Conservation (phyloP, 2,888 invertebrate genomes). For the Eulithis prunata region DNA sequence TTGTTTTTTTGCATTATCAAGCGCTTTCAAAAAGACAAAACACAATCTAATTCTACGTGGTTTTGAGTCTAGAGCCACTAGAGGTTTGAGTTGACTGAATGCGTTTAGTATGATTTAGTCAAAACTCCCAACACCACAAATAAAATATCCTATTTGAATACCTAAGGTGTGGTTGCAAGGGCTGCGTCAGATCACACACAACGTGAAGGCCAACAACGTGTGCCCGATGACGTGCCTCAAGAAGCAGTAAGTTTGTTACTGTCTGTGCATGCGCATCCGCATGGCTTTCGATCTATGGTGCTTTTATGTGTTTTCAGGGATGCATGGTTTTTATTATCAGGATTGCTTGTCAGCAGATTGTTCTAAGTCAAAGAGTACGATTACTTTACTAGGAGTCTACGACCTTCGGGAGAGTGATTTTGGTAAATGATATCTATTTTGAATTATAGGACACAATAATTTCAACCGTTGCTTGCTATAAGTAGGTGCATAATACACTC, state of each 20-base stretch:
- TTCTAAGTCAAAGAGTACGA: too few relatives aligned
- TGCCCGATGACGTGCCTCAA: conserved; percentile 99
- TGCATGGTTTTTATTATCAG: too few relatives aligned
- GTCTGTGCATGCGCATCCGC: conserved; percentile 27
- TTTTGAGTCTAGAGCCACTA: too few relatives aligned
- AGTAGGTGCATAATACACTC: too few relatives aligned
- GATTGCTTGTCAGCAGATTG: too few relatives aligned
- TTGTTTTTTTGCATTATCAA: too few relatives aligned
- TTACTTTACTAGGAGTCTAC: too few relatives aligned
- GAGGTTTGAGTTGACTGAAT: too few relatives aligned
- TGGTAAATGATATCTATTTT: background rate
- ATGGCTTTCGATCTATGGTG: conserved; percentile 18
- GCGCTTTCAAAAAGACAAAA: too few relatives aligned
- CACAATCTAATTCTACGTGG: too few relatives aligned
- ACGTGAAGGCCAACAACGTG: conserved; percentile 99
- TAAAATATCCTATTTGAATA: conserved; percentile 35
- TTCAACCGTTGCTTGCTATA: background rate
- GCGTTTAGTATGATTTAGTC: too few relatives aligned
- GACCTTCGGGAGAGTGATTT: background rate
- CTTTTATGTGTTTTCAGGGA: conserved; percentile 7
- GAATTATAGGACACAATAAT: background rate
- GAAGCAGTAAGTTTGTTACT: conserved; percentile 96
- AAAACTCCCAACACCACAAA: conserved; percentile 9
- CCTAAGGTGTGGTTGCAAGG: conserved; percentile 97
- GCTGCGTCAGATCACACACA: conserved; percentile 97